These are phyloP conservation scores for Drosophila melanosoma DNA, from an alignment of 2,888 invertebrate genomes.

Conservation along the genomic window DNA sequence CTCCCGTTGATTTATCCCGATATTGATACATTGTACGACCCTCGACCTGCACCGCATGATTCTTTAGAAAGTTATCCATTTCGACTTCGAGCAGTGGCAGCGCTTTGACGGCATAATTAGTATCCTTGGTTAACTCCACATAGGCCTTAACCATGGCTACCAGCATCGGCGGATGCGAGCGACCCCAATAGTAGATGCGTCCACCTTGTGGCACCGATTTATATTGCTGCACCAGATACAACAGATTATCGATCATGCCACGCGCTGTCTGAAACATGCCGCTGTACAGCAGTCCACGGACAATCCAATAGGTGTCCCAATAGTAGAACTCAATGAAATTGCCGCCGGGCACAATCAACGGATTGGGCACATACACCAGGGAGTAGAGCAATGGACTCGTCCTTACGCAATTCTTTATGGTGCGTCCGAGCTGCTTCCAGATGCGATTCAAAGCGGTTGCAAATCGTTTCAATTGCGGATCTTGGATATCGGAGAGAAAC, in stretches of 20 bases:
- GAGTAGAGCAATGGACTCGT: slow-evolving; percentile 91
- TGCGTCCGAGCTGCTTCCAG: slow-evolving; percentile 91
- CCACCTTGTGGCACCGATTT: slow-evolving; percentile 96
- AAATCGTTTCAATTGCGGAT: slow-evolving; percentile 90
- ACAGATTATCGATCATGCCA: slow-evolving; percentile 94
- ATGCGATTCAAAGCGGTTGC: slow-evolving; percentile 89
- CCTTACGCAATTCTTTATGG: slow-evolving; percentile 90
- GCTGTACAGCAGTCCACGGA: slow-evolving; percentile 93
- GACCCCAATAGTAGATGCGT: slow-evolving; percentile 93
- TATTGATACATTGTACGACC: slow-evolving; percentile 91
- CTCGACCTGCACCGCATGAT: slow-evolving; percentile 88
- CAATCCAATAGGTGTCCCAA: slow-evolving; percentile 98
- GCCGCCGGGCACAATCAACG: slow-evolving; percentile 95
- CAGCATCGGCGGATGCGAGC: slow-evolving; percentile 93
- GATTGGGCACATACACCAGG: slow-evolving; percentile 93
- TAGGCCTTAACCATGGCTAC: slow-evolving; percentile 93
- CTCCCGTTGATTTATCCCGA: slow-evolving; percentile 90
- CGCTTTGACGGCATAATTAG: slow-evolving; percentile 87
- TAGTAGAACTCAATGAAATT: slow-evolving; percentile 95
- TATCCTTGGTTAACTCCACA: slow-evolving; percentile 89
- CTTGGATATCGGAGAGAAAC: slow-evolving; percentile 89
- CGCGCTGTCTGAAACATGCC: slow-evolving; percentile 92
- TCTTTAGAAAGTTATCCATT: slow-evolving; percentile 93
- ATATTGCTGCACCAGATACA: slow-evolving; percentile 90
- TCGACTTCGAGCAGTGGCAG: slow-evolving; percentile 90